phyloP scores from a whole-genome alignment of 2,113 vertebrate genomes.

The Python bivittatus region DNA sequence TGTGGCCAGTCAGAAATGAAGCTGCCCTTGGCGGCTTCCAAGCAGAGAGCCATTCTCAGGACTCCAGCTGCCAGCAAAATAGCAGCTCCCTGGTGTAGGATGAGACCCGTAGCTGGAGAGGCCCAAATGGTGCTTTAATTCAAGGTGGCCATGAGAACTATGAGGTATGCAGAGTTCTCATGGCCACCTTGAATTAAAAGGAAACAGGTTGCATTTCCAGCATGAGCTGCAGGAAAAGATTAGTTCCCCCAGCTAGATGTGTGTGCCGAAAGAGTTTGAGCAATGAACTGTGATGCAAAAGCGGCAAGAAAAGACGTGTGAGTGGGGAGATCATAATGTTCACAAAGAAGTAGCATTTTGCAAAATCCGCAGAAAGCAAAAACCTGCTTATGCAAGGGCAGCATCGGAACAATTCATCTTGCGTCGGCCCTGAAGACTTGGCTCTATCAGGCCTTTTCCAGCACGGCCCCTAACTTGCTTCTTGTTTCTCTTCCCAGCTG shows the following conservation, averaged over 20 bases:
- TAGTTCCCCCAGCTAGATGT: not conserved
- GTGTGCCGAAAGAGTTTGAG: not conserved
- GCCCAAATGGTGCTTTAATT: not conserved
- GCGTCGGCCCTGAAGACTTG: too few species aligned
- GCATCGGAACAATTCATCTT: not conserved
- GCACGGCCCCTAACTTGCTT: not conserved
- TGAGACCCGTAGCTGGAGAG: too few species aligned
- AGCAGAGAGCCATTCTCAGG: not conserved
- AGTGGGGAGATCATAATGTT: not conserved
- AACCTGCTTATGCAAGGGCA: not conserved
- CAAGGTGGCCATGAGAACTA: too few species aligned
- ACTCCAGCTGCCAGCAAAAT: too few species aligned
- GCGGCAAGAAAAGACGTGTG: not conserved
- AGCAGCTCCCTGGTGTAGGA: too few species aligned
- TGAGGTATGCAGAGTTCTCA: not conserved
- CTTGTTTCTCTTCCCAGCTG: constrained; percentile 77
- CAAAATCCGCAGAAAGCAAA: not conserved
- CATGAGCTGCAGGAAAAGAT: not conserved
- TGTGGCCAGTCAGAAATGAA: not conserved
- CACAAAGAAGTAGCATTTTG: not conserved
- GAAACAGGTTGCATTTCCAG: not conserved
- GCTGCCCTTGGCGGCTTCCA: not conserved
- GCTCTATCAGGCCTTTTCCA: not conserved
- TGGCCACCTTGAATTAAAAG: too few species aligned
- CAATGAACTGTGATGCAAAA: not conserved